Conservation (phyloP, 2,113 vertebrate genomes). For the Elaphurus davidianus region DNA sequence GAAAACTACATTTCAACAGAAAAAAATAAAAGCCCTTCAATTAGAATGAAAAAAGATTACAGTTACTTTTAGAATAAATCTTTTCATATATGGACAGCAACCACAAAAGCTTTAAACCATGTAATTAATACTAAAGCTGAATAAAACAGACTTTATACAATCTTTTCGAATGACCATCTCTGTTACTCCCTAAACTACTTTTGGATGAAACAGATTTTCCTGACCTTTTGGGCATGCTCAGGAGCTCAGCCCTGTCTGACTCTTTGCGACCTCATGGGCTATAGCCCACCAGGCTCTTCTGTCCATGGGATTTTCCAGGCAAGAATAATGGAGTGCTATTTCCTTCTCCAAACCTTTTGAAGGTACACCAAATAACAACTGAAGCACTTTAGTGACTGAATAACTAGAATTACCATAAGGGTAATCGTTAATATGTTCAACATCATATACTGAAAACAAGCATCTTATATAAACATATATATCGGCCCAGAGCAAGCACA, state of each 20-base stretch:
- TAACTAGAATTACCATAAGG: neutral
- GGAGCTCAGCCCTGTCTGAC: neutral
- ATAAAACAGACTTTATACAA: neutral
- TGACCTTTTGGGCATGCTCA: neutral
- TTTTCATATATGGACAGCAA: neutral
- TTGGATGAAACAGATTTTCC: neutral
- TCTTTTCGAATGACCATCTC: neutral
- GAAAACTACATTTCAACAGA: neutral
- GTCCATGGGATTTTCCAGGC: neutral
- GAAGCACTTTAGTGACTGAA: neutral
- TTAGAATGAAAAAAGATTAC: neutral
- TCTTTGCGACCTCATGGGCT: neutral
- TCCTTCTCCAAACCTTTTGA: neutral
- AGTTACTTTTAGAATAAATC: neutral
- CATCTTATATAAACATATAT: neutral
- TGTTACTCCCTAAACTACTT: neutral
- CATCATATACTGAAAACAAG: neutral
- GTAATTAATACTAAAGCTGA: neutral
- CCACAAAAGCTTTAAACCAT: neutral
- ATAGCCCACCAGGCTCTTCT: neutral
- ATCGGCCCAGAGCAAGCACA: neutral
- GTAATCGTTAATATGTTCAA: neutral
- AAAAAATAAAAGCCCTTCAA: neutral
- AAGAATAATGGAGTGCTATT: neutral
- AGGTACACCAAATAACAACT: neutral